These are phyloP conservation scores for Hetaerina titia DNA, from an alignment of 2,888 invertebrate species.

Conservation along the genomic window DNA sequence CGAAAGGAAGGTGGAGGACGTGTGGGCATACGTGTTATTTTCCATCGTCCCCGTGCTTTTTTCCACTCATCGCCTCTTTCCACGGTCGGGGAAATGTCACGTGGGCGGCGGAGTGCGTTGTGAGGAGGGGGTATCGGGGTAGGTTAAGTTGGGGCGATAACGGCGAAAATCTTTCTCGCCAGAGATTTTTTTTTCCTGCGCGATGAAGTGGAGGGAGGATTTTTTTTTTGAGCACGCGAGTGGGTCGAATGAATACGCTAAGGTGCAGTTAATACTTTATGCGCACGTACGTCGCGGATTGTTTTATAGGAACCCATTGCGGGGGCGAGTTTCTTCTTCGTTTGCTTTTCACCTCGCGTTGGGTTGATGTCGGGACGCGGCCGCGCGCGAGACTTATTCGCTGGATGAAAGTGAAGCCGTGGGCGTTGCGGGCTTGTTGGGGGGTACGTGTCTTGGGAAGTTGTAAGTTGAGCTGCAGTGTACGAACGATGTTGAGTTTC, in stretches of 20 bases:
- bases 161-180: neutral
- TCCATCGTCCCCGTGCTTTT: neutral
- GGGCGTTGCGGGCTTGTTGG: neutral
- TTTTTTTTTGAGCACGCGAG: neutral
- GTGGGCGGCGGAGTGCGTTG: too few species aligned
- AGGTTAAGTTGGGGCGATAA: neutral
- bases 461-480: neutral
- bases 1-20: neutral
- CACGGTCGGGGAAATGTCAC: too few species aligned
- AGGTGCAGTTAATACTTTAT: neutral
- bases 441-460: neutral
- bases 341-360: neutral
- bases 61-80: too few species aligned
- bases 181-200: neutral
- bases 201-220: neutral
- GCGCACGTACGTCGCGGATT: neutral
- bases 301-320: neutral
- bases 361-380: neutral
- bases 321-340: neutral
- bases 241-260: neutral
- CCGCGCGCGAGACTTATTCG: neutral
- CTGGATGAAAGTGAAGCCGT: neutral
- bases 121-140: too few species aligned
- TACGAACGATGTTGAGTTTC: neutral
- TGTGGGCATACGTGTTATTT: neutral